These are phyloP conservation scores for Blennius ocellaris DNA, from an alignment of 2,113 vertebrate genomes.

Conservation along the genomic window DNA sequence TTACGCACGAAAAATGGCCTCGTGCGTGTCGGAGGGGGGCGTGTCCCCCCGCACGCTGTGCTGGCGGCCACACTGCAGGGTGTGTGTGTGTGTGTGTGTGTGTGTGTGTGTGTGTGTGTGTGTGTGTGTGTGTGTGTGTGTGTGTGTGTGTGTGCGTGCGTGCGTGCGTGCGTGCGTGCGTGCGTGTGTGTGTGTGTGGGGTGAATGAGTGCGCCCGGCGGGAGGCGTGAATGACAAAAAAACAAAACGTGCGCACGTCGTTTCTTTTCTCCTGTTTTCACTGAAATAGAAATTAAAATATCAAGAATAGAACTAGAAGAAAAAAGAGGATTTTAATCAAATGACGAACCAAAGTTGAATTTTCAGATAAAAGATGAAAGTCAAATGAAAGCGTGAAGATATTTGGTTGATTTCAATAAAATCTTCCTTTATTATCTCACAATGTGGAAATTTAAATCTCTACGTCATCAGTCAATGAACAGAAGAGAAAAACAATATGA, in stretches of 20 bases:
- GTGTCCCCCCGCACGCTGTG: constrained; percentile 64
- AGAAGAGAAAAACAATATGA: no score
- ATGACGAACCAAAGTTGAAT: not conserved
- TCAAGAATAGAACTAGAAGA: not conserved
- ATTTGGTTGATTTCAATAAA: not conserved
- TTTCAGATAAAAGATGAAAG: not conserved
- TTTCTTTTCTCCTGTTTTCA: constrained; percentile 15
- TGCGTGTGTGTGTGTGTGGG: constrained; percentile 12
- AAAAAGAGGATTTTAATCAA: not conserved
- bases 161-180: constrained; percentile 30
- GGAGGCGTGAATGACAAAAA: constrained; percentile 37
- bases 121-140: constrained; percentile 26
- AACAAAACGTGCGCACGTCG: constrained; percentile 11
- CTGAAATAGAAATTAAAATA: not conserved
- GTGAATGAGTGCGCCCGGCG: constrained; percentile 39
- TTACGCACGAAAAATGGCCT: constrained; percentile 38
- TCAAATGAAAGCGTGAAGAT: not conserved
- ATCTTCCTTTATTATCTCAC: no score
- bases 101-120: constrained; percentile 22
- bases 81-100: constrained; percentile 27
- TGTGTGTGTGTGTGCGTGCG: constrained; percentile 20
- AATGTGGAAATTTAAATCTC: not conserved
- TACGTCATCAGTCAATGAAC: no score
- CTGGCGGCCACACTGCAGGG: constrained; percentile 42
- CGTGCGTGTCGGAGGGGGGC: constrained; percentile 55